Evolutionary conservation across 2,113 vertebrate species (phyloP).

Genomic region (Pithys albifrons): DNA sequence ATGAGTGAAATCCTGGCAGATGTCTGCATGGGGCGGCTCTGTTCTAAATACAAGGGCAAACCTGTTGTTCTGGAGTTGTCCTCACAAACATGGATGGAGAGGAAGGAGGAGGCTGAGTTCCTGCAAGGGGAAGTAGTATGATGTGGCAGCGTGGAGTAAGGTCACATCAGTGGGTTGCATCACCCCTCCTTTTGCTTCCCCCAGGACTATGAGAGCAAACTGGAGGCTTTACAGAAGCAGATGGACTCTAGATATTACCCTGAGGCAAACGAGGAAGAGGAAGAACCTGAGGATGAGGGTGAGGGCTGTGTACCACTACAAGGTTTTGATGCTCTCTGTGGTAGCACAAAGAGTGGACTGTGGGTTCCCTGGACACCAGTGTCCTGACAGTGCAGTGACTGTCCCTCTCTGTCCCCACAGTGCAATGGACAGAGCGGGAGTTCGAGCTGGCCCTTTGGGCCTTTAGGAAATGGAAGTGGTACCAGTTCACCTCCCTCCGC

Average conservation of each 20-base stretch:
- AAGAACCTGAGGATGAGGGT: slow-evolving; percentile 95
- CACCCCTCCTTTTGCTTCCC: not conserved
- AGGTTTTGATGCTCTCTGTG: not conserved
- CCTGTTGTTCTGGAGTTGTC: not conserved
- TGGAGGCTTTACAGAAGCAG: slow-evolving; percentile 95
- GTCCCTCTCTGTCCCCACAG: slow-evolving; percentile 65
- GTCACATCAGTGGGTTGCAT: not conserved
- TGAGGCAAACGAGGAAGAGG: slow-evolving; percentile 89
- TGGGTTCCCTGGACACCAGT: accelerated
- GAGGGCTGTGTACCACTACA: not conserved
- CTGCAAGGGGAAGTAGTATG: not conserved
- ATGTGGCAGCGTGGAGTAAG: not conserved
- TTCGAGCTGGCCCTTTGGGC: slow-evolving; percentile 91
- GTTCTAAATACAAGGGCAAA: not conserved
- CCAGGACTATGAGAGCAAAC: slow-evolving; percentile 96
- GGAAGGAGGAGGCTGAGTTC: not conserved
- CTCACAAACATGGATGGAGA: not conserved
- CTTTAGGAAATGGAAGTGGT: slow-evolving; percentile 95
- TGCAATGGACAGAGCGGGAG: slow-evolving; percentile 91
- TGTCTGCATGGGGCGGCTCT: not conserved
- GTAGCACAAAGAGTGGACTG: not conserved
- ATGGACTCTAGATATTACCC: slow-evolving; percentile 91
- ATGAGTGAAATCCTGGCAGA: not conserved
- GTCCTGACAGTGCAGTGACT: not conserved
- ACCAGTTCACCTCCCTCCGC: slow-evolving; percentile 96